Percentiles rank a stretch among this genome's conserved stretches.
phyloP scores from a whole-genome alignment of 2,797 vertebrate species.

The Premnoplex brunnescens region DNA sequence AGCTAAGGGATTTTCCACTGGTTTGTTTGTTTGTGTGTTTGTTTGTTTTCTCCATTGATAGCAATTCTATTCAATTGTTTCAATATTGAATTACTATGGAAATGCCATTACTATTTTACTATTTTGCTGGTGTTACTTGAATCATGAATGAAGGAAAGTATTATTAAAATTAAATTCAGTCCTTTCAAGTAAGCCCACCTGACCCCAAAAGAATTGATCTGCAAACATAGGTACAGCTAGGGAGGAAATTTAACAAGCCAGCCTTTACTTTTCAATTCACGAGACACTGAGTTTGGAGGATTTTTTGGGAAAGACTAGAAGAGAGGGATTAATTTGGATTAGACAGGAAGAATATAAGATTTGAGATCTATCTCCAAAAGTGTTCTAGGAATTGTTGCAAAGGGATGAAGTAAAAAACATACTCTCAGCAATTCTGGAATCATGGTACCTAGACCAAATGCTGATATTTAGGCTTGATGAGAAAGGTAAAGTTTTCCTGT shows the following conservation, averaged over 20 bases:
- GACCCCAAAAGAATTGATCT: not conserved
- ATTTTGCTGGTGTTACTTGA: not conserved
- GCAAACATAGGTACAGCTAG: not conserved
- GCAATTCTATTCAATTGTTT: not conserved
- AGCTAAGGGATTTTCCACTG: not conserved
- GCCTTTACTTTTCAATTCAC: not conserved
- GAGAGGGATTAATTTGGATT: not conserved
- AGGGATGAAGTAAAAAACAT: not conserved
- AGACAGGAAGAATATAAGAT: not conserved
- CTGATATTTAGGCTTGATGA: not conserved
- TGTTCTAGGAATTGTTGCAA: not conserved
- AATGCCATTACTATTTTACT: not conserved
- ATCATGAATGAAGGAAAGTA: not conserved
- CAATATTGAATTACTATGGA: not conserved
- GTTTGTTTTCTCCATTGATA: not conserved
- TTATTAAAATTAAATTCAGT: not conserved
- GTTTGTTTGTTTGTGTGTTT: not conserved
- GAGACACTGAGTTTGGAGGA: not conserved
- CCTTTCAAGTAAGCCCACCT: not conserved
- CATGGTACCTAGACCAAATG: not conserved
- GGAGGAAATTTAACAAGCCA: not conserved
- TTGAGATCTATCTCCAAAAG: not conserved
- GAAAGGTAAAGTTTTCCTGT: not conserved
- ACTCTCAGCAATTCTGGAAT: not conserved
- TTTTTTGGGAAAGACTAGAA: not conserved